A percentile compares a stretch with the other conserved stretches of the same genome.
These are phyloP conservation scores for Carlito syrichta DNA, from an alignment of 2,113 vertebrate genomes.

Conservation along the genomic window DNA sequence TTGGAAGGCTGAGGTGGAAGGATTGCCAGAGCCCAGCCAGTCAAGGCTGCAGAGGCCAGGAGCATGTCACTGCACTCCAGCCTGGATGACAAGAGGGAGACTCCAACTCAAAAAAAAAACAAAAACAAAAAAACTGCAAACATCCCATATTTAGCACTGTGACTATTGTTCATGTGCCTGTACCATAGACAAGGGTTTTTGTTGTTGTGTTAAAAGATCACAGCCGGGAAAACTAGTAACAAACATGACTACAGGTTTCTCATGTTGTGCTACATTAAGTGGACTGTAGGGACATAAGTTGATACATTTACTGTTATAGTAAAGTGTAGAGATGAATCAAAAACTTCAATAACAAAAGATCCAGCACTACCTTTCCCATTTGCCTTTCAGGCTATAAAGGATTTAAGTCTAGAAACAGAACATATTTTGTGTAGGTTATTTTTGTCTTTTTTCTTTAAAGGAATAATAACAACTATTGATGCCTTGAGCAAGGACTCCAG, in stretches of 20 bases:
- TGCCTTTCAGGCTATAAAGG: constrained; percentile 58
- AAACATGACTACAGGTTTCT: constrained; percentile 28
- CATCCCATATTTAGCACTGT: fast-evolving
- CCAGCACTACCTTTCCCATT: constrained; percentile 54
- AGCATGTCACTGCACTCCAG: too few species aligned
- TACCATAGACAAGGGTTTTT: background rate
- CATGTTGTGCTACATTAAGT: background rate
- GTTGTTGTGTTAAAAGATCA: constrained; percentile 29
- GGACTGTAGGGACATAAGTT: constrained; percentile 28
- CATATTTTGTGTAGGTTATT: background rate
- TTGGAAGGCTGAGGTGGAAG: too few species aligned
- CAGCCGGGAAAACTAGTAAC: background rate
- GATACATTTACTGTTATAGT: constrained; percentile 50
- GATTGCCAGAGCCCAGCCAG: too few species aligned
- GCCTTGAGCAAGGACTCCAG: constrained; percentile 36
- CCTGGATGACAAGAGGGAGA: too few species aligned
- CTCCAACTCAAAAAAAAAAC: too few species aligned
- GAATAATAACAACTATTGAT: constrained; percentile 17
- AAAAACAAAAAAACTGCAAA: background rate
- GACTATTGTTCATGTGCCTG: background rate
- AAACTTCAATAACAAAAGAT: constrained; percentile 67
- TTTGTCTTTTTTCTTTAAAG: constrained; percentile 66
- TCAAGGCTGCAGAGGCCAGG: too few species aligned
- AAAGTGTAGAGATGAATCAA: constrained; percentile 71
- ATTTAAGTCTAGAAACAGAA: constrained; percentile 68